phyloP scores from a whole-genome alignment of 2,797 vertebrate genomes.

The Rhynchonycteris naso region DNA sequence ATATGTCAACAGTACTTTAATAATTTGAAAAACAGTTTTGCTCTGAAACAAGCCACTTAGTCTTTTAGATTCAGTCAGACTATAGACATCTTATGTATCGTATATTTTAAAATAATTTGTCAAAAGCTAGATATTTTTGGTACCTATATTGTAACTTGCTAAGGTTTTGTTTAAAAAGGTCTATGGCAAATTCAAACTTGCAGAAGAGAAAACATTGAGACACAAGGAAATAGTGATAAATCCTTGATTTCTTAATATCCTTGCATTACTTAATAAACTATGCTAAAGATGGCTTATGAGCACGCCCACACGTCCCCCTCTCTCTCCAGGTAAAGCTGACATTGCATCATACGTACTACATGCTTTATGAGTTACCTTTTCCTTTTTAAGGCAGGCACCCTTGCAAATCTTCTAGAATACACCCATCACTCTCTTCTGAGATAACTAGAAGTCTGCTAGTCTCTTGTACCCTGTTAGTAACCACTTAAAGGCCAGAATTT shows the following conservation, averaged over 20 bases:
- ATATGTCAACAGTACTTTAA: not conserved
- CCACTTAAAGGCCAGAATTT: not conserved
- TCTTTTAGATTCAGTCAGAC: not conserved
- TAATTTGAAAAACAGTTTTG: not conserved
- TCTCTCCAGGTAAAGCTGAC: constrained; percentile 27
- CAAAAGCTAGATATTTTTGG: constrained; percentile 74
- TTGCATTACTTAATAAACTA: constrained; percentile 68
- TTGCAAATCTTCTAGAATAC: constrained; percentile 14
- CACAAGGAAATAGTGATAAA: constrained; percentile 77
- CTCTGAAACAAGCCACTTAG: not conserved
- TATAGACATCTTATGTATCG: not conserved
- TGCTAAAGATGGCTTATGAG: constrained; percentile 37
- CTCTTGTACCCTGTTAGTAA: not conserved
- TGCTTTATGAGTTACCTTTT: not conserved
- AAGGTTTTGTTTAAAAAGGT: constrained; percentile 61
- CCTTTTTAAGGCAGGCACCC: constrained; percentile 37
- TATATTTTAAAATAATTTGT: constrained; percentile 10
- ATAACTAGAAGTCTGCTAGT: not conserved
- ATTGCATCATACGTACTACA: not conserved
- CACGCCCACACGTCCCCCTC: constrained; percentile 53
- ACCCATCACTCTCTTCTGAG: not conserved
- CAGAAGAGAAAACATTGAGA: constrained; percentile 74
- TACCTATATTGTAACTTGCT: constrained; percentile 66
- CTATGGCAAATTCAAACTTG: constrained; percentile 83
- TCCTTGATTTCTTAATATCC: constrained; percentile 80